Evolutionary conservation across 2,113 vertebrate genomes (phyloP), one percentile per base, ranked within the genome.

Genomic region (Nematolebias whitei): DNA sequence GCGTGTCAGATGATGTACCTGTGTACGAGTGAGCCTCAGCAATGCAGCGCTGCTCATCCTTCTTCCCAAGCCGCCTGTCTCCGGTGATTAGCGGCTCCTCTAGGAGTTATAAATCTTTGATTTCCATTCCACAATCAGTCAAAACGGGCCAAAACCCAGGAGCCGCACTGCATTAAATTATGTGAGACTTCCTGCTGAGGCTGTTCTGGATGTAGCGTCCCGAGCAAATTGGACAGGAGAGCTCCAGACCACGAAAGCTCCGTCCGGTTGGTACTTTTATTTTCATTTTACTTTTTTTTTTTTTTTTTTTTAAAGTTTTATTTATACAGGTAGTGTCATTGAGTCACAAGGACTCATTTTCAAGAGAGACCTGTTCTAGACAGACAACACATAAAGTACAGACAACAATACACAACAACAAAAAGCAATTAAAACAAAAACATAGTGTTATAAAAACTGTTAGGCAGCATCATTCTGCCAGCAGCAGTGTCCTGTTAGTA

Each of bases 101-200:
- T 59, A 89, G 92, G 93, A 86, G 80, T 75, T 76, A 84, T 91
- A 91, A 91, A 92, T 91, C 89, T 85, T 85, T 80, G 47, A 73
- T 89, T 91, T 90, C 91, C 91, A 91, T 88, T 85, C 89, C 85
- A 79, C 89, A 91, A 88, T 93, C 89, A 68, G 83, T 87, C 90
- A 90, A 82, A 88, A 90, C 49, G 74, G 84, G 89, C 87, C 90
- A 83, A 81, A 87, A 76, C 79, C 68, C 72, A 82, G 74, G 83
- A 83, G 85, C 81, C 80, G 90, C 52, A 74, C 86, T 88, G 90
- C 87, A 68, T 92, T 93, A 92, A 94, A 92, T 92, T 90, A 93
- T 92, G 87, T 75, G 48, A 80, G 87, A 91, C 91, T 93, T 93
- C 92, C 91, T 86, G 87, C 78, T 78, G 82, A 71, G 60, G 62